Conservation (phyloP, 2,797 vertebrate genomes). For the Galago senegalensis region DNA sequence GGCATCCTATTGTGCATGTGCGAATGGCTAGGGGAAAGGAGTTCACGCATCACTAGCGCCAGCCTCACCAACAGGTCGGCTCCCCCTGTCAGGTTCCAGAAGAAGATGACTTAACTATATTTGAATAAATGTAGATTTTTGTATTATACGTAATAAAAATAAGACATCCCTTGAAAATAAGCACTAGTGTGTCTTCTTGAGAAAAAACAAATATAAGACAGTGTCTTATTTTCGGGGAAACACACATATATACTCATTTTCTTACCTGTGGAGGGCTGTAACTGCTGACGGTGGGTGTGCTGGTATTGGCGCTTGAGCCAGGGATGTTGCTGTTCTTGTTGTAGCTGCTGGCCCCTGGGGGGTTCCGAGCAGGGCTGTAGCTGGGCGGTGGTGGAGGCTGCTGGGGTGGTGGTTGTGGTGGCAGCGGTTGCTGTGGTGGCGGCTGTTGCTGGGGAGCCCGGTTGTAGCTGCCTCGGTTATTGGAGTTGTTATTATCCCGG, state of each 20-base stretch:
- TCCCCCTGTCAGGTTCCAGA: too few species aligned
- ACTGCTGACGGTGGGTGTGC: constrained; percentile 81
- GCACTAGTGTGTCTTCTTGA: too few species aligned
- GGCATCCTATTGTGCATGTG: too few species aligned
- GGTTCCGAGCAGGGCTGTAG: constrained; percentile 83
- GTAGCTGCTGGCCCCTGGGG: constrained; percentile 77
- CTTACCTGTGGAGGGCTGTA: constrained; percentile 87
- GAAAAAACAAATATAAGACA: too few species aligned
- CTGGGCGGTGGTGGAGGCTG: constrained; percentile 78
- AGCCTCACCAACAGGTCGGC: too few species aligned
- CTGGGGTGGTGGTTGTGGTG: constrained; percentile 88
- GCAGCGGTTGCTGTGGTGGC: constrained; percentile 74
- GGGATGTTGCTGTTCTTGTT: constrained; percentile 83
- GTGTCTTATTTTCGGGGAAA: too few species aligned
- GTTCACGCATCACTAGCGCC: too few species aligned
- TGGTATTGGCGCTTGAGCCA: constrained; percentile 89
- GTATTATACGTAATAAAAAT: too few species aligned
- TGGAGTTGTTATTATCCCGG: constrained; percentile 92
- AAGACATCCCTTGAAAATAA: too few species aligned
- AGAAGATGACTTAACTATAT: too few species aligned
- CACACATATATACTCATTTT: accelerated
- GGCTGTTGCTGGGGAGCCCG: constrained; percentile 87
- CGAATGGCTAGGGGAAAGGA: too few species aligned
- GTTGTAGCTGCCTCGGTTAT: constrained; percentile 92
- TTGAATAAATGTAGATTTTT: too few species aligned